Conservation (phyloP, 2,113 vertebrate genomes). For the Marmota monax region DNA sequence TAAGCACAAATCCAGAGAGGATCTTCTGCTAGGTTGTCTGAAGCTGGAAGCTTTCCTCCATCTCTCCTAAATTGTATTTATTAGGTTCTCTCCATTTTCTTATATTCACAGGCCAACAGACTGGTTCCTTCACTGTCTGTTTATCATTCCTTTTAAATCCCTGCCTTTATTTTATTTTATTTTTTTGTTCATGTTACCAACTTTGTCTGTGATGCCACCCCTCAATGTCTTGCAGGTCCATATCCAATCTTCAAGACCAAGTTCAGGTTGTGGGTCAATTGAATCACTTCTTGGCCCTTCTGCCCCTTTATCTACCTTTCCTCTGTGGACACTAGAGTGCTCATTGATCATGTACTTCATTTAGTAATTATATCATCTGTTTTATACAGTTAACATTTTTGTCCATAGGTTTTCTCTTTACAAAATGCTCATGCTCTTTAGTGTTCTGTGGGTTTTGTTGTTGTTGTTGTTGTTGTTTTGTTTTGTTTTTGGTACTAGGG, state of each 20-base stretch:
- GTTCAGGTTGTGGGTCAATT: neutral
- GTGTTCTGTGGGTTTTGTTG: neutral
- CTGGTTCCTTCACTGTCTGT: neutral
- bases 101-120: neutral
- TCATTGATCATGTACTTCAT: neutral
- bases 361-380: neutral
- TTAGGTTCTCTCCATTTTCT: neutral
- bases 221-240: neutral
- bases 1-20: conserved; percentile 3
- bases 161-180: neutral
- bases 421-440: neutral
- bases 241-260: neutral
- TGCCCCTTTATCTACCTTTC: neutral
- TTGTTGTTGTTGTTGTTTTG: too few species aligned
- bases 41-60: neutral
- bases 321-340: neutral
- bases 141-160: neutral
- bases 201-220: neutral
- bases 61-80: neutral
- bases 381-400: neutral
- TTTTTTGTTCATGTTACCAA: neutral
- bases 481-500: too few species aligned
- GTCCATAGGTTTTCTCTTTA: neutral
- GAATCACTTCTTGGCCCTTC: neutral
- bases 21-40: neutral